Base-by-base conservation (phyloP, 2,888 invertebrate genomes). In the Morpho achilles region DNA sequence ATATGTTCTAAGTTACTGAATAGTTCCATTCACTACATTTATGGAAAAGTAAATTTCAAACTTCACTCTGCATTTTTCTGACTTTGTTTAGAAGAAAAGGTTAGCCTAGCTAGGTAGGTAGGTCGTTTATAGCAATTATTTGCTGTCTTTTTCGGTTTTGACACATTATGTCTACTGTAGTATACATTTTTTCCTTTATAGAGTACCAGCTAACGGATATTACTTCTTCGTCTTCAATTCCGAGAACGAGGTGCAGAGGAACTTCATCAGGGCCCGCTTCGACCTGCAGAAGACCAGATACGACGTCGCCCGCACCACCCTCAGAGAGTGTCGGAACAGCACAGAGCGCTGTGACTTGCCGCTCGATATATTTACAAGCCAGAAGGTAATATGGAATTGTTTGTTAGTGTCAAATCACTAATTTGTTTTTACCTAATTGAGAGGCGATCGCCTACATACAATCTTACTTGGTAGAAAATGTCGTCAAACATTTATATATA, bases 191-290 rank as follows among this genome's bases (percentile, higher is more conserved):
- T 32, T 6, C 8, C 48, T 32, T 9, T 53, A 0, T 77, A 94
- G 94, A 68, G 94, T 96, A 0, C 94, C 95, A 52, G 88, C 92
- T 0, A 94, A 95, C 68, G 96, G 95, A 7, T 96, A 95, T 78
- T 96, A 96, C 72, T 96, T 96, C 85, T 95, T 96, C 84, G 94
- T 96, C 0, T 96, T 96, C 84, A 95, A 94, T 77, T 95, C 95
- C 7, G 95, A 96, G 76, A 96, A 96, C 74, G 96, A 96, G 70
- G 92, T 94, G 1, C 93, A 95, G 74, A 86, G 91, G 7, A 95
- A 95, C 80, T 94, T 93, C 76, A 91, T 96, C 41, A 86, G 93
- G 22, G 94, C 95, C 0, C 91, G 92, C 51, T 94, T 96, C 75
- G 92, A 94, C 54, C 87, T 96, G 0, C 92, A 94, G 72, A 95